Evolutionary conservation across 2,113 vertebrate genomes (phyloP), one percentile per base, ranked within the genome.

Genomic region (Octodon degus): DNA sequence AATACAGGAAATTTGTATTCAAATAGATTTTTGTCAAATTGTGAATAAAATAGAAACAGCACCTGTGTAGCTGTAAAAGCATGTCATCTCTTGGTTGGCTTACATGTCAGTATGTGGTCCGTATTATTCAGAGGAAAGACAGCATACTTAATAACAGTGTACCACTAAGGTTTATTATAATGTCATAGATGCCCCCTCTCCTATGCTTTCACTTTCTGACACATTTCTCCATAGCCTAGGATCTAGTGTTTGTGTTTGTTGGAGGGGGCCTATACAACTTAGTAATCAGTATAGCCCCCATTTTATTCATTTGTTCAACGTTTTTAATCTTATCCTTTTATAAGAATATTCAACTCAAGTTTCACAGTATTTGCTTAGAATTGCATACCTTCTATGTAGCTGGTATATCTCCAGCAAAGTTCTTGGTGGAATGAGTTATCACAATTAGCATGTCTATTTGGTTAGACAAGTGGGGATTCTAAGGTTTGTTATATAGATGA

Each of bases 11-110:
- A 55, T 67, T 22, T 43, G 1, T 67, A 81, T 95, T 93, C 55
- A 95, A 90, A 92, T 88, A 47, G 17, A 30, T 89, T 68, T 96
- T 62, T 68, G 34, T 60, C 22, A 74, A 2, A 89, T 83, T 67
- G 53, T 82, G 58, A 88, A 89, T 70, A 65, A 97, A 83, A 81
- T 81, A 89, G 72, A 0, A 81, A 25, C 58, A 43, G 65, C 67
- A 20, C 34, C 34, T 20, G 17, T 55, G 30, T 70, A 53, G 53
- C n/a, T 96, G 50, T 4, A 93, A 88, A 83, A 86, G 60, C 27
- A 79, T 63, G 11, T 58, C 24, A 82, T 0, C 43, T 79, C 40
- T 55, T 91, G 11, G 2, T 91, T 91, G 25, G 58, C 37, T 77
- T 80, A 34, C 43, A 30, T 91, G 93, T 95, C 19, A 86, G 0